These are phyloP conservation scores for Nipponia nippon DNA, from an alignment of 2,113 vertebrate species.

Conservation along the genomic window DNA sequence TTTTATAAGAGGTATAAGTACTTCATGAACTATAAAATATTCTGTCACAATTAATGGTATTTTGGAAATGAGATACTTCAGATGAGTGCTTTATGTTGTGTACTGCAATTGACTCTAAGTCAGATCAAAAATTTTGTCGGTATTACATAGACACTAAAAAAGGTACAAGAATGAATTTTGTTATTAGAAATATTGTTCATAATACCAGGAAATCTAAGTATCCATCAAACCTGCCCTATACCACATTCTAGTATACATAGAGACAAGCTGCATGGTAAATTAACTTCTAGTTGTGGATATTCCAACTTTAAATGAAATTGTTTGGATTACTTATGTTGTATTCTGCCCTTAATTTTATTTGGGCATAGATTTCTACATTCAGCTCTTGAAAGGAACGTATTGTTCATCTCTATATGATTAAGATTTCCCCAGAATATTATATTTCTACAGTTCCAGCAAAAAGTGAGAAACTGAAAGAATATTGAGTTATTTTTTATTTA, in stretches of 20 bases:
- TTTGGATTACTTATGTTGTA: not conserved
- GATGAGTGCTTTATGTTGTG: accelerated
- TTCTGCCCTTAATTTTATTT: not conserved
- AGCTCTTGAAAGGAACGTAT: not conserved
- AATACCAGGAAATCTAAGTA: not conserved
- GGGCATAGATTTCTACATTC: not conserved
- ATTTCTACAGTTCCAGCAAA: not conserved
- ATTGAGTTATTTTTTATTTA: not conserved
- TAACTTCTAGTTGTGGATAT: not conserved
- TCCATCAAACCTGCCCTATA: not conserved
- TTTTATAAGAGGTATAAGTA: not conserved
- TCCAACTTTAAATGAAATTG: not conserved
- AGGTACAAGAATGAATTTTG: not conserved
- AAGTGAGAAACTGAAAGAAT: not conserved
- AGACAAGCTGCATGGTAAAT: not conserved
- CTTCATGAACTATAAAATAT: not conserved
- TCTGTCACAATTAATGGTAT: not conserved
- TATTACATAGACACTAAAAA: not conserved
- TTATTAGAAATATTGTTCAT: not conserved
- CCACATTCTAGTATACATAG: not conserved
- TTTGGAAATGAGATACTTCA: not conserved
- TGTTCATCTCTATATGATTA: not conserved
- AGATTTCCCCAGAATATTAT: not conserved
- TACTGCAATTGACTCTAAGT: not conserved
- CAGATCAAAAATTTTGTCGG: not conserved